Conservation (phyloP, 2,797 vertebrate genomes). For the Spondyliosoma cantharus region DNA sequence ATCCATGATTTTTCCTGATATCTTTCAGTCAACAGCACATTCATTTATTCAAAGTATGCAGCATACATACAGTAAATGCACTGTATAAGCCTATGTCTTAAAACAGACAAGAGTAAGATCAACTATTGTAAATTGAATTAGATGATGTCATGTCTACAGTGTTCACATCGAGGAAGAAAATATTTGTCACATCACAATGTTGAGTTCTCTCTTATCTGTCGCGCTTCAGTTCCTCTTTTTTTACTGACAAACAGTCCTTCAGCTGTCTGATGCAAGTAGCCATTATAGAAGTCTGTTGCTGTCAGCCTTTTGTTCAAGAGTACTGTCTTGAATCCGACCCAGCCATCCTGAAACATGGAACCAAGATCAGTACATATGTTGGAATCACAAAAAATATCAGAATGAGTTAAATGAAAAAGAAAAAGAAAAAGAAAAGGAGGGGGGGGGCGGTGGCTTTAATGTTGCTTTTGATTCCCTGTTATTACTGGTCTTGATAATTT, state of each 20-base stretch:
- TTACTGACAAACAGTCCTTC: constrained; percentile 87
- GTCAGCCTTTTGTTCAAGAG: constrained; percentile 90
- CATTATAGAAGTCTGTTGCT: constrained; percentile 95
- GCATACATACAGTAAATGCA: constrained; percentile 16
- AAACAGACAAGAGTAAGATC: constrained; percentile 40
- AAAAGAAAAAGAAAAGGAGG: not conserved
- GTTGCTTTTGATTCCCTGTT: not conserved
- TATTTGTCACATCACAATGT: not conserved
- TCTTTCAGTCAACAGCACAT: not conserved
- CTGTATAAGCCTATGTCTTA: constrained; percentile 38
- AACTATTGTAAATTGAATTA: not conserved
- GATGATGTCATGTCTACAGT: not conserved
- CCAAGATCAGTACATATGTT: not conserved
- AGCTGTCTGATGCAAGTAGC: constrained; percentile 88
- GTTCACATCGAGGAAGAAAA: not conserved
- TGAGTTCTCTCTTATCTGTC: constrained; percentile 16
- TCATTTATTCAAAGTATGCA: constrained; percentile 17
- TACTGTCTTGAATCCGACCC: constrained; percentile 89
- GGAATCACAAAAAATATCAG: not conserved
- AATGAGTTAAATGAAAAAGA: not conserved
- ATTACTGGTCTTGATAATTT: not conserved
- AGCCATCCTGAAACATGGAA: constrained; percentile 86
- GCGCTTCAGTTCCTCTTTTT: constrained; percentile 48
- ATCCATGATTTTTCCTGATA: not conserved
- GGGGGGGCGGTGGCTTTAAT: not conserved